Conservation (phyloP, 2,888 invertebrate genomes). For the Lypha dubia region DNA sequence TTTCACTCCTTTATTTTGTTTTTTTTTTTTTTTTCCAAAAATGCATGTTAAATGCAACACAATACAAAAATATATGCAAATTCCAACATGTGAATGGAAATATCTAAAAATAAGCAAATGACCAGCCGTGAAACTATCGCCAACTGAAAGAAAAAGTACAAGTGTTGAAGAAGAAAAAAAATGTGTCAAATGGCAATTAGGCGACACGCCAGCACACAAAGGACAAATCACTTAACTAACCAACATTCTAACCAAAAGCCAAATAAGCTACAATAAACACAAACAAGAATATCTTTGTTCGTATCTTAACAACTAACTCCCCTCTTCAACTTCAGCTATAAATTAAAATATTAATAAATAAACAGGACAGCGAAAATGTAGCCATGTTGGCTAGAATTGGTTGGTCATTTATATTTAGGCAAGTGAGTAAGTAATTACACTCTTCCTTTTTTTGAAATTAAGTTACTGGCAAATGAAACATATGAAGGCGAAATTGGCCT, state of each 20-base stretch:
- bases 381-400: conserved; percentile 49
- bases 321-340: conserved; percentile 36
- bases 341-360: conserved; percentile 48
- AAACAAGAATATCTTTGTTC: background rate
- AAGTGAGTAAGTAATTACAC: conserved; percentile 25
- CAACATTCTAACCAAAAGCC: background rate
- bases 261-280: background rate
- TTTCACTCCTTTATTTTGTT: conserved; percentile 21
- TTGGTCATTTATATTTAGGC: background rate
- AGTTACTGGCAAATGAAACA: conserved; percentile 16
- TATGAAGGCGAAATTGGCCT: conserved; percentile 51
- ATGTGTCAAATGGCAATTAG: conserved; percentile 68
- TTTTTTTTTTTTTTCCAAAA: background rate
- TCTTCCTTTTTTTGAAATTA: conserved; percentile 20
- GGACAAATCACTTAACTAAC: background rate
- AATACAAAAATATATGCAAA: conserved; percentile 64
- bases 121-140: conserved; percentile 31
- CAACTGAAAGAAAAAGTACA: conserved; percentile 37
- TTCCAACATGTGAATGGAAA: conserved; percentile 57
- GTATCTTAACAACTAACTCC: background rate
- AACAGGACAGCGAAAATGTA: conserved; percentile 46
- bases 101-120: conserved; percentile 33
- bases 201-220: conserved; percentile 59
- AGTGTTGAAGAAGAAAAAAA: conserved; percentile 31
- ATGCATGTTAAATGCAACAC: conserved; percentile 48